phyloP scores from a whole-genome alignment of 2,797 vertebrate genomes.

The Pangasius mekongensis region DNA sequence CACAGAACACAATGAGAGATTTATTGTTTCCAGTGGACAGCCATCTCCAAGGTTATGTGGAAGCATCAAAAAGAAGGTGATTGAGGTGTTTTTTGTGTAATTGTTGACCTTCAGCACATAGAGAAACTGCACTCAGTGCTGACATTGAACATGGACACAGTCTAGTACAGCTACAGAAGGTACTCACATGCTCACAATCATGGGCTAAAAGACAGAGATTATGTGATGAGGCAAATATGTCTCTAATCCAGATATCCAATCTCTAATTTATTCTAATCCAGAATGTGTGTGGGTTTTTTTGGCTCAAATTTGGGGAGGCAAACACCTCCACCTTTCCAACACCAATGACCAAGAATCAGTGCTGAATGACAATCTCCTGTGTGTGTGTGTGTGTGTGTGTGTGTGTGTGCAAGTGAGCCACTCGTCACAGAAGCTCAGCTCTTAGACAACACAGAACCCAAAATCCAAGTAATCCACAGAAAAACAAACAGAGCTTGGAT shows the following conservation, averaged over 20 bases:
- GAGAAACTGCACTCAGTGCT: neutral
- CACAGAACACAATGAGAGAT: neutral
- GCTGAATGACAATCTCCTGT: neutral
- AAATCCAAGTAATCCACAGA: slow-evolving; percentile 26
- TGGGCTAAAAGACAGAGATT: neutral
- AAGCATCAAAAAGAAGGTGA: neutral
- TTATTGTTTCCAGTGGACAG: neutral
- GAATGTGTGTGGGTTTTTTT: neutral
- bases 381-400: slow-evolving; percentile 10
- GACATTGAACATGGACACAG: neutral
- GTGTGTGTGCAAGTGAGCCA: neutral
- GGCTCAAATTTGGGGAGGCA: neutral
- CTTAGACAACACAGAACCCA: slow-evolving; percentile 35
- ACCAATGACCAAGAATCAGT: neutral
- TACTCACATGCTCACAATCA: neutral
- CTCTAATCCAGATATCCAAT: neutral
- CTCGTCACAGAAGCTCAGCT: slow-evolving; percentile 22
- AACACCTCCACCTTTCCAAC: neutral
- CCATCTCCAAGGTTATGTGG: neutral
- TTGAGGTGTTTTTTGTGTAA: neutral
- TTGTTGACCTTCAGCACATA: neutral
- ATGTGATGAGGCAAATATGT: neutral
- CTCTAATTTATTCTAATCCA: neutral
- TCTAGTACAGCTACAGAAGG: neutral
- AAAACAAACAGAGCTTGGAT: slow-evolving; percentile 38